Conservation (phyloP, 2,888 invertebrate species). For the Pedicia rivosa region DNA sequence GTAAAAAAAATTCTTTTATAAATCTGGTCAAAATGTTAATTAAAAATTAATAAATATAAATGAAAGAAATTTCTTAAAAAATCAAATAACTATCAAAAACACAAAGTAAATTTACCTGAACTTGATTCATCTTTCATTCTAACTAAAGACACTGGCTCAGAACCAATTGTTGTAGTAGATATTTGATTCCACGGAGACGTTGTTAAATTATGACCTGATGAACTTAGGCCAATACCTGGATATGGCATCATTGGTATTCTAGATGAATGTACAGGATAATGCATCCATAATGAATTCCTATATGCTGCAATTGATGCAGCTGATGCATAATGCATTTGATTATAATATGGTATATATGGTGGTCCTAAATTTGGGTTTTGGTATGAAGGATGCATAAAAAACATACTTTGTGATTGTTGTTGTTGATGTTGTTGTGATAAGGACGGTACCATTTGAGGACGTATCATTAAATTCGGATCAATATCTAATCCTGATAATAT, state of each 20-base stretch:
- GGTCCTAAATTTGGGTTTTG: slow-evolving; percentile 26
- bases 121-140: slow-evolving; percentile 31
- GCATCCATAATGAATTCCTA: slow-evolving; percentile 35
- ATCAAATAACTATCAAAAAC: slow-evolving; percentile 2
- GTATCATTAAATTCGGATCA: slow-evolving; percentile 4
- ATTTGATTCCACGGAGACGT: slow-evolving; percentile 12
- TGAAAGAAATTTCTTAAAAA: no score
- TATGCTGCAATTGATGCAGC: slow-evolving; percentile 28
- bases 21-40: no score
- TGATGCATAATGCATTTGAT: slow-evolving; percentile 21
- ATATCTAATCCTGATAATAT: not conserved
- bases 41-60: no score
- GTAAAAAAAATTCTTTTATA: no score
- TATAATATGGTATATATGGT: slow-evolving; percentile 13
- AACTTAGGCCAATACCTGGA: slow-evolving; percentile 8
- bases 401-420: slow-evolving; percentile 2
- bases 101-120: slow-evolving; percentile 29
- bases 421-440: not conserved
- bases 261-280: slow-evolving; percentile 28
- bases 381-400: slow-evolving; percentile 19
- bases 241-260: slow-evolving; percentile 26
- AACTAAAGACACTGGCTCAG: slow-evolving; percentile 23
- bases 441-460: slow-evolving; percentile 3
- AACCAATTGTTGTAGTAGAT: slow-evolving; percentile 11
- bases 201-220: slow-evolving; percentile 14